phyloP scores from a whole-genome alignment of 2,113 vertebrate genomes.

The Barnardius zonarius region DNA sequence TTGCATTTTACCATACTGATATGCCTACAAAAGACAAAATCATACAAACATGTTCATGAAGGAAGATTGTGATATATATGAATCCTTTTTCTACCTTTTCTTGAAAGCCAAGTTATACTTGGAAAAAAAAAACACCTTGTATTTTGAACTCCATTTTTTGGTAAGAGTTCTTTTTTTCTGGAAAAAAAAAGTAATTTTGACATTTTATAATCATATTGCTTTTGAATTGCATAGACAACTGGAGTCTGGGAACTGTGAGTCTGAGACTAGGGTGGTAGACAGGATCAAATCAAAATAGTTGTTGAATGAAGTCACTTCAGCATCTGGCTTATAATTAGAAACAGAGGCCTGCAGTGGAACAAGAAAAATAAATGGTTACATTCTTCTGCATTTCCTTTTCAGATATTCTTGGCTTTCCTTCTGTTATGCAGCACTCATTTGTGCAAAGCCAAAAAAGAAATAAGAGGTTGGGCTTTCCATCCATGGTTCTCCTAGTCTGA shows the following conservation, averaged over 20 bases:
- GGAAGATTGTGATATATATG: not conserved
- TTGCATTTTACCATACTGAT: not conserved
- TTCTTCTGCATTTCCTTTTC: conserved; percentile 18
- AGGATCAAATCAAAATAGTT: conserved; percentile 53
- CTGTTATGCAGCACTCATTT: not conserved
- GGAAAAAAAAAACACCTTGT: not conserved
- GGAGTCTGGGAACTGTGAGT: not conserved
- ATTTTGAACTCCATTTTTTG: not conserved
- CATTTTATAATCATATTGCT: not conserved
- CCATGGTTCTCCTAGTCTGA: not conserved
- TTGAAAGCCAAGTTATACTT: not conserved
- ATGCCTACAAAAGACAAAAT: not conserved
- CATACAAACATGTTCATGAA: not conserved
- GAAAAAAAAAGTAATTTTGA: not conserved
- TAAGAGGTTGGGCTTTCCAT: not conserved
- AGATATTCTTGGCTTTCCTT: conserved; percentile 28
- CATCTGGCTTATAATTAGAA: conserved; percentile 64
- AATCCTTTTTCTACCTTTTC: not conserved
- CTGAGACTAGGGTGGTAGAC: not conserved
- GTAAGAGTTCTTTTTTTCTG: not conserved
- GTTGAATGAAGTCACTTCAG: conserved; percentile 53
- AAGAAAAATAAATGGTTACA: conserved; percentile 47
- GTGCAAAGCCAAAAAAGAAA: not conserved
- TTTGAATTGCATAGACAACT: not conserved
- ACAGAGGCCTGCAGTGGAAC: conserved; percentile 23